Percentiles rank a stretch among this genome's conserved stretches.
Conservation (phyloP, 1,140 invertebrate species). For the Odontomachus brunneus region DNA sequence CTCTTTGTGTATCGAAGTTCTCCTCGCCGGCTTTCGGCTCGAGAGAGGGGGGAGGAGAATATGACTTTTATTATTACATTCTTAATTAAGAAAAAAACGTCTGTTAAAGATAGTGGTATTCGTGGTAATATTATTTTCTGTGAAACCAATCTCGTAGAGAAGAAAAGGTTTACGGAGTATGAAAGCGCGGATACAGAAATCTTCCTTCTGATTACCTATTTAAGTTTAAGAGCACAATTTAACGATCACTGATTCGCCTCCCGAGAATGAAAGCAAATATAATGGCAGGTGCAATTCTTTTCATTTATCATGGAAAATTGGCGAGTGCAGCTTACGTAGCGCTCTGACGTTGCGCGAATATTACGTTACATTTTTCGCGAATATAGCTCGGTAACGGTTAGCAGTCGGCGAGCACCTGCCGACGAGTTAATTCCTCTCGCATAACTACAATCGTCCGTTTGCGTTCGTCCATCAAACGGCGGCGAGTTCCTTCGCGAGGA, state of each 20-base stretch:
- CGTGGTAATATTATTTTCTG: too few relatives aligned
- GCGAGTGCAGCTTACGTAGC: background rate
- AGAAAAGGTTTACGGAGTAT: too few relatives aligned
- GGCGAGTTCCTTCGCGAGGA: background rate
- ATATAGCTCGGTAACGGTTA: background rate
- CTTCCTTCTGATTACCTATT: too few relatives aligned
- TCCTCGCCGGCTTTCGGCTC: too few relatives aligned
- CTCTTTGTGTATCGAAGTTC: too few relatives aligned
- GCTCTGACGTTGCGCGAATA: background rate
- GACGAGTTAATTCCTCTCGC: slow-evolving; percentile 19
- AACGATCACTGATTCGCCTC: too few relatives aligned
- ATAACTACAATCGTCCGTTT: slow-evolving; percentile 19
- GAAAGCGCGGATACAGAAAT: too few relatives aligned
- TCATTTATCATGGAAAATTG: background rate
- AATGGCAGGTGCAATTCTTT: too few relatives aligned
- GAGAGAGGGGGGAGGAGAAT: too few relatives aligned
- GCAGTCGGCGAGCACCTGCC: background rate
- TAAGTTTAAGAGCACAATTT: too few relatives aligned
- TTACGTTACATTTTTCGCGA: background rate
- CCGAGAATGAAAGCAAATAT: background rate
- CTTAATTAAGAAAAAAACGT: slow-evolving; percentile 1
- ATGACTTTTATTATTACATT: background rate
- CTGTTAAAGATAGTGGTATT: too few relatives aligned
- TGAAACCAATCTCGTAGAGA: too few relatives aligned
- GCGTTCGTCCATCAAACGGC: slow-evolving; percentile 15